Evolutionary conservation across 2,113 vertebrate species (phyloP).

Genomic region (Cebidichthys violaceus): DNA sequence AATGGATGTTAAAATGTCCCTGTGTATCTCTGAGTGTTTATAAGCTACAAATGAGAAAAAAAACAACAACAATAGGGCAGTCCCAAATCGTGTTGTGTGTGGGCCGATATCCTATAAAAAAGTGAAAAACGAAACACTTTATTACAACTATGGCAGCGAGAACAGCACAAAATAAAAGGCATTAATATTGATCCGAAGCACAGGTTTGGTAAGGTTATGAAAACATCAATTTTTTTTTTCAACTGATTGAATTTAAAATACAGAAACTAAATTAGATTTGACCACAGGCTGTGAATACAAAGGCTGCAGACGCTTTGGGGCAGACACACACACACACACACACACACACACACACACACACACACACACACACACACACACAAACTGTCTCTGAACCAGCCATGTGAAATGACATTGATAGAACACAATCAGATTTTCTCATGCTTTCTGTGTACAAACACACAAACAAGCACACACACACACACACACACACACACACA

Average conservation of each 20-base stretch:
- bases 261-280: slow-evolving; percentile 50
- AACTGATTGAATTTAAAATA: slow-evolving; percentile 46
- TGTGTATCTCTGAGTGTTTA: slow-evolving; percentile 8
- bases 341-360: slow-evolving; percentile 13
- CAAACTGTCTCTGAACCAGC: slow-evolving; percentile 2
- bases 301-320: slow-evolving; percentile 3
- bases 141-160: slow-evolving; percentile 16
- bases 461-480: neutral
- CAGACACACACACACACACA: slow-evolving; percentile 1
- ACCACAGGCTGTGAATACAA: slow-evolving; percentile 21
- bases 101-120: slow-evolving; percentile 5
- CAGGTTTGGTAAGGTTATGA: neutral
- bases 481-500: neutral
- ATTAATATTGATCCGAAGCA: slow-evolving; percentile 52
- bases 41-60: neutral
- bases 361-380: slow-evolving; percentile 5
- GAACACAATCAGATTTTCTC: slow-evolving; percentile 39
- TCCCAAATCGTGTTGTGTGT: neutral
- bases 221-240: slow-evolving; percentile 33
- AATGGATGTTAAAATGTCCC: neutral
- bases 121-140: slow-evolving; percentile 15
- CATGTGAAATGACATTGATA: slow-evolving; percentile 46
- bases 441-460: slow-evolving; percentile 11
- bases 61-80: neutral
- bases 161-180: slow-evolving; percentile 13